A percentile compares a stretch with the other conserved stretches of the same genome.
Conservation (phyloP, 2,113 vertebrate genomes). For the Sisor rabdophorus region DNA sequence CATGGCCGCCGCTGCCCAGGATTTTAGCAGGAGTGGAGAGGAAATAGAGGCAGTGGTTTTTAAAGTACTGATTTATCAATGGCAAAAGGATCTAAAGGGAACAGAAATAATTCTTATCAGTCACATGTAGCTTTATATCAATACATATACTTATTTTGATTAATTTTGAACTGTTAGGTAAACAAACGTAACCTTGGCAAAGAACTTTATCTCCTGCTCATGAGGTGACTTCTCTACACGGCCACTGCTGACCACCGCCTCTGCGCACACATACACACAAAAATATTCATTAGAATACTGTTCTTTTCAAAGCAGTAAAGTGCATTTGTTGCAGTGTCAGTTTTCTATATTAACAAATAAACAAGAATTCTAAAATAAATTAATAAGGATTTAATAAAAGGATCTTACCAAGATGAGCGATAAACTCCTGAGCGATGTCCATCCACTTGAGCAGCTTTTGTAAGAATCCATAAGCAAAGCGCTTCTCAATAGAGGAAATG, state of each 20-base stretch:
- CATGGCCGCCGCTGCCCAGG: slow-evolving; percentile 85
- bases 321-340: background rate
- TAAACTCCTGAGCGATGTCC: slow-evolving; percentile 93
- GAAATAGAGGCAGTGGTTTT: slow-evolving; percentile 82
- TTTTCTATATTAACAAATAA: background rate
- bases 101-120: background rate
- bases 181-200: slow-evolving; percentile 77
- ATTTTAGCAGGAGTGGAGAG: slow-evolving; percentile 81
- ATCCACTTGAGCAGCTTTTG: slow-evolving; percentile 90
- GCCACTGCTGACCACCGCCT: slow-evolving; percentile 93
- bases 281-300: too few relatives aligned
- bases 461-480: slow-evolving; percentile 90
- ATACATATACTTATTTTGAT: background rate
- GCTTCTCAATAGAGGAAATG: slow-evolving; percentile 91
- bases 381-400: background rate
- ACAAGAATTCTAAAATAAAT: slow-evolving; percentile 31
- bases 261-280: slow-evolving; percentile 60
- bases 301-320: too few relatives aligned
- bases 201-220: slow-evolving; percentile 94
- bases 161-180: background rate
- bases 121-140: background rate
- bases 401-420: slow-evolving; percentile 81
- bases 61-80: slow-evolving; percentile 90
- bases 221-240: slow-evolving; percentile 91
- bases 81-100: slow-evolving; percentile 81